phyloP scores from a whole-genome alignment of 2,113 vertebrate species.

The Oryzias curvinotus region DNA sequence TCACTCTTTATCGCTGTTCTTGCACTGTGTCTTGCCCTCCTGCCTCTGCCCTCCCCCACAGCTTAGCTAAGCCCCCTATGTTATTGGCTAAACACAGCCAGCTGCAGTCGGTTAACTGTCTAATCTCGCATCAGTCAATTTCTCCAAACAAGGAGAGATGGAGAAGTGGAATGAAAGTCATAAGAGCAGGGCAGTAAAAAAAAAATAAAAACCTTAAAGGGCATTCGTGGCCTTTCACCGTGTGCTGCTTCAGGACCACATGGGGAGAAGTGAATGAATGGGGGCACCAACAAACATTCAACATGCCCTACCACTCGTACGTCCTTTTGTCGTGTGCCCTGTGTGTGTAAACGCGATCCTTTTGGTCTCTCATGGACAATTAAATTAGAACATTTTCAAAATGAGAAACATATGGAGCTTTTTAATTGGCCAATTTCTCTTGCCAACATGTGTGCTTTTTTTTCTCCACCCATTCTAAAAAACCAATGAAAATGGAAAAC shows the following conservation, averaged over 20 bases:
- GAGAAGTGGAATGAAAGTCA: constrained; percentile 50
- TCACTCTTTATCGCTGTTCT: constrained; percentile 37
- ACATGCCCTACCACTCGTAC: constrained; percentile 12
- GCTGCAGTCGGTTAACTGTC: constrained; percentile 72
- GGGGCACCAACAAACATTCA: not conserved
- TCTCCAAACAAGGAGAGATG: constrained; percentile 56
- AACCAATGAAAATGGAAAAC: constrained; percentile 56
- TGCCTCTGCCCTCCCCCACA: constrained; percentile 39
- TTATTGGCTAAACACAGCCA: constrained; percentile 77
- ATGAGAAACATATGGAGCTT: constrained; percentile 79
- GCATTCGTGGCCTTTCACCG: constrained; percentile 30
- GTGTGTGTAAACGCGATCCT: constrained; percentile 48
- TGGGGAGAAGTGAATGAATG: constrained; percentile 8
- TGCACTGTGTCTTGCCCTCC: constrained; percentile 36
- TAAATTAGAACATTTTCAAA: constrained; percentile 76
- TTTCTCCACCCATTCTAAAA: constrained; percentile 40
- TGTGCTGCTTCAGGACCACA: constrained; percentile 20
- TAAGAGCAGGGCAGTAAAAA: constrained; percentile 9
- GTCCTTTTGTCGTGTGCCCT: constrained; percentile 29
- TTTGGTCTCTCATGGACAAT: constrained; percentile 71
- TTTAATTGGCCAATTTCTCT: constrained; percentile 82
- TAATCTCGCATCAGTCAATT: constrained; percentile 70
- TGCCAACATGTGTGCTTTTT: constrained; percentile 66
- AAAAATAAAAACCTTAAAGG: constrained; percentile 11
- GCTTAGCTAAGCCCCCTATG: constrained; percentile 49